A percentile compares a stretch with the other conserved stretches of the same genome.
phyloP scores from a whole-genome alignment of 1,140 invertebrate species.

The Maniola jurtina region DNA sequence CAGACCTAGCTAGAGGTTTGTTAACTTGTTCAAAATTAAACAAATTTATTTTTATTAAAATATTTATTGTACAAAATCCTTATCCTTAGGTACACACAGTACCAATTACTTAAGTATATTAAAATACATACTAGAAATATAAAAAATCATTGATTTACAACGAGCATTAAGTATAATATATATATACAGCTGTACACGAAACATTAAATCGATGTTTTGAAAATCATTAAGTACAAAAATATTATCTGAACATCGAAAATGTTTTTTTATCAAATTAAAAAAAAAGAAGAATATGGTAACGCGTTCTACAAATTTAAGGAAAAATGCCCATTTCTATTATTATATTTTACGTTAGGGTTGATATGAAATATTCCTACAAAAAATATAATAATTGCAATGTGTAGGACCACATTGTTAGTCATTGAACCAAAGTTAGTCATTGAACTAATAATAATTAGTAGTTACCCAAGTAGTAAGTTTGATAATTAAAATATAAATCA shows the following conservation, averaged over 20 bases:
- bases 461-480: too few species aligned
- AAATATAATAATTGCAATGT: too few species aligned
- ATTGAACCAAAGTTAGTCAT: too few species aligned
- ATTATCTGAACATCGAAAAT: background rate
- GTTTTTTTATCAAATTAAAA: background rate
- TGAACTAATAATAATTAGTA: too few species aligned
- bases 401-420: too few species aligned
- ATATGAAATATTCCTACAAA: too few species aligned
- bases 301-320: too few species aligned
- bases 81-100: slow-evolving; percentile 30
- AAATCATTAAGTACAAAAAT: background rate
- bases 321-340: too few species aligned
- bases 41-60: slow-evolving; percentile 23
- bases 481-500: too few species aligned
- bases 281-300: background rate
- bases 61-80: slow-evolving; percentile 44
- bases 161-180: slow-evolving; percentile 26
- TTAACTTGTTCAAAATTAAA: slow-evolving; percentile 17
- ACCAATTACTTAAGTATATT: slow-evolving; percentile 17
- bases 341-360: too few species aligned
- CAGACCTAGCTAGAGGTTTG: too few species aligned
- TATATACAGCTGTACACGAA: slow-evolving; percentile 40
- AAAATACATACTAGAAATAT: background rate
- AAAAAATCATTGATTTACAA: slow-evolving; percentile 18
- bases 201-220: background rate